phyloP scores from a whole-genome alignment of 2,797 vertebrate species.

The Sebastes oblongus region DNA sequence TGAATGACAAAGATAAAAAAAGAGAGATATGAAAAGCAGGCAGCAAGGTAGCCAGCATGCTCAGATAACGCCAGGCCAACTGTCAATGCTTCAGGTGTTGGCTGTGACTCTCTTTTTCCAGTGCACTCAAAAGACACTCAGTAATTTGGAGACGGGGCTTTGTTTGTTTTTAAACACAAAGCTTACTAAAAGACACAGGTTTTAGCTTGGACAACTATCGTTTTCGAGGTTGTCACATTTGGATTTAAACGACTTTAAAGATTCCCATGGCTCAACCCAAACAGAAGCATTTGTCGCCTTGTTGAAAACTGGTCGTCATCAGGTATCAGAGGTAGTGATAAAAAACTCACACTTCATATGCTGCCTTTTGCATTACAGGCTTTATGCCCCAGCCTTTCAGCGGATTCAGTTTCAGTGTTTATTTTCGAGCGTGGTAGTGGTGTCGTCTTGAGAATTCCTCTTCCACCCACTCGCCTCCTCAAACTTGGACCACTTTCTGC shows the following conservation, averaged over 20 bases:
- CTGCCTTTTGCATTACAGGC: not conserved
- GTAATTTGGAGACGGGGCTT: not conserved
- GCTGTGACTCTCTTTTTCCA: not conserved
- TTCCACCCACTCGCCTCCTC: conserved; percentile 65
- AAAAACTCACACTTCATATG: not conserved
- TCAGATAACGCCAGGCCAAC: not conserved
- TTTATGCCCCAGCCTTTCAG: conserved; percentile 28
- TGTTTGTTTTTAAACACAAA: not conserved
- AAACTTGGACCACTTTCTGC: conserved; percentile 57
- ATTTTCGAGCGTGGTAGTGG: conserved; percentile 64
- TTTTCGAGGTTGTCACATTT: conserved; percentile 29
- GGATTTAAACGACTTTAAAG: conserved; percentile 14
- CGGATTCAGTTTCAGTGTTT: conserved; percentile 67
- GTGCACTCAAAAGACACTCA: not conserved
- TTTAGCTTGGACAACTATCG: not conserved
- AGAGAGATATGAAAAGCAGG: conserved; percentile 19
- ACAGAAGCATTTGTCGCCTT: not conserved
- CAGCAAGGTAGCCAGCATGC: not conserved
- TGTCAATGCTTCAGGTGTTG: not conserved
- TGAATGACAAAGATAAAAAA: not conserved
- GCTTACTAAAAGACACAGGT: not conserved
- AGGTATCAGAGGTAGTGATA: not conserved
- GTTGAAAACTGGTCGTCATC: not conserved
- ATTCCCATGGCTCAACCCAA: conserved; percentile 12
- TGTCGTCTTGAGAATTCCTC: conserved; percentile 73